Conservation (phyloP, 1,140 invertebrate genomes). For the Drosophila neocordata region DNA sequence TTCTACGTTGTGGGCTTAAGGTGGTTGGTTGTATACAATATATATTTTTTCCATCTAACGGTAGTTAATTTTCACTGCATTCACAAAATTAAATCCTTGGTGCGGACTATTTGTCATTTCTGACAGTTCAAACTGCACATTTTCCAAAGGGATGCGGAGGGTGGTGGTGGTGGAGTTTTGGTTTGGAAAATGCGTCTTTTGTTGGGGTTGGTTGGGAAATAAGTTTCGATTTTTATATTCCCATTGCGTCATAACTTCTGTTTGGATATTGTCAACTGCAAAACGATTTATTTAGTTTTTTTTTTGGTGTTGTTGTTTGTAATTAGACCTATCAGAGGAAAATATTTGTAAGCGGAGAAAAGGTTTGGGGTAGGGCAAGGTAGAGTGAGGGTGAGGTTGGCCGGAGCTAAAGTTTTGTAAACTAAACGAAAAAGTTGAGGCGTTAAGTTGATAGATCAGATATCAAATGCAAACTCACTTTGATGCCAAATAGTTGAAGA, state of each 20-base stretch:
- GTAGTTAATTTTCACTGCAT: constrained; percentile 69
- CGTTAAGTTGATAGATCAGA: constrained; percentile 6
- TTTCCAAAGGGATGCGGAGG: neutral
- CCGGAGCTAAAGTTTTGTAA: constrained; percentile 3
- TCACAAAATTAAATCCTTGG: constrained; percentile 70
- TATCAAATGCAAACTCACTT: constrained; percentile 12
- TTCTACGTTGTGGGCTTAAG: constrained; percentile 34
- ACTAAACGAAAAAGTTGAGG: constrained; percentile 1
- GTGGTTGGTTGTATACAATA: constrained; percentile 51
- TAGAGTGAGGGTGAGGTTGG: neutral
- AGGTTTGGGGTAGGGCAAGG: no score
- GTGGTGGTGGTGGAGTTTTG: neutral
- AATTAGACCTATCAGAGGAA: constrained; percentile 65
- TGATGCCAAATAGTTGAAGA: neutral
- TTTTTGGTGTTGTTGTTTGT: constrained; percentile 55
- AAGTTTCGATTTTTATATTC: constrained; percentile 43
- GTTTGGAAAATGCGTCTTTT: constrained; percentile 60
- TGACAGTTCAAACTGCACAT: constrained; percentile 69
- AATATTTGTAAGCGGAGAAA: constrained; percentile 33
- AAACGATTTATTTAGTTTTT: neutral
- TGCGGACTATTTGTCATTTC: constrained; percentile 73
- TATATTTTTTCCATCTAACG: constrained; percentile 38
- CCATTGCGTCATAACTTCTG: constrained; percentile 59
- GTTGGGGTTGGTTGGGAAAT: constrained; percentile 29
- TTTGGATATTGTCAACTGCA: constrained; percentile 53